Evolutionary conservation across 2,888 invertebrate genomes (phyloP).

Genomic region (Ephialtes manifestator): DNA sequence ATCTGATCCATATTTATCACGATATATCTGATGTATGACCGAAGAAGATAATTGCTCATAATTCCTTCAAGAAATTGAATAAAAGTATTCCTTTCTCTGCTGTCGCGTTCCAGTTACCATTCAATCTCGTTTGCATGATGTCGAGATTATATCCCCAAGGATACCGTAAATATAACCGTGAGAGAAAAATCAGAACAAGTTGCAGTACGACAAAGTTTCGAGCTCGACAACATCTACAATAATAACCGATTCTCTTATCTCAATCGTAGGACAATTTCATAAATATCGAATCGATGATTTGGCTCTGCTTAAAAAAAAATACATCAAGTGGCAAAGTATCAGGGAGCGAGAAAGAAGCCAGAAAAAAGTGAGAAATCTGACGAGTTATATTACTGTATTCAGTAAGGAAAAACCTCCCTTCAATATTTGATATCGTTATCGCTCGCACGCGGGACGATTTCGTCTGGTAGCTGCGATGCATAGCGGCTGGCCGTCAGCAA

Average conservation of each 20-base stretch:
- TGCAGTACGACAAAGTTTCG: slow-evolving; percentile 9
- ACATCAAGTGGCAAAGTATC: background rate
- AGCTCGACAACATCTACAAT: background rate
- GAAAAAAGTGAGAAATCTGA: slow-evolving; percentile 27
- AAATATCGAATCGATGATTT: slow-evolving; percentile 29
- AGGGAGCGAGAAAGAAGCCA: slow-evolving; percentile 6
- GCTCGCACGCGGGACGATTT: slow-evolving; percentile 52
- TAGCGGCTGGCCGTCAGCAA: slow-evolving; percentile 39
- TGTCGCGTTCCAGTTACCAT: slow-evolving; percentile 2
- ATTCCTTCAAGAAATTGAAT: background rate
- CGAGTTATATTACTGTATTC: slow-evolving; percentile 38
- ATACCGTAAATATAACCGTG: background rate
- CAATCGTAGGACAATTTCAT: slow-evolving; percentile 32
- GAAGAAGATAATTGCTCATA: background rate
- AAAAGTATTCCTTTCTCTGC: slow-evolving; percentile 8
- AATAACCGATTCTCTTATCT: slow-evolving; percentile 34
- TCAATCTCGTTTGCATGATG: background rate
- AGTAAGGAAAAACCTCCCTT: slow-evolving; percentile 14
- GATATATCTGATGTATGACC: no score
- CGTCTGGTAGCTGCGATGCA: slow-evolving; percentile 46
- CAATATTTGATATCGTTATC: slow-evolving; percentile 61
- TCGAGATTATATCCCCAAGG: background rate
- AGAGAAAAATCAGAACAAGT: background rate
- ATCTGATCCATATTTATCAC: no score
- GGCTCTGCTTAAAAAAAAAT: background rate